Evolutionary conservation across 1,140 invertebrate genomes (phyloP).

Genomic region (Procambarus virginalis): DNA sequence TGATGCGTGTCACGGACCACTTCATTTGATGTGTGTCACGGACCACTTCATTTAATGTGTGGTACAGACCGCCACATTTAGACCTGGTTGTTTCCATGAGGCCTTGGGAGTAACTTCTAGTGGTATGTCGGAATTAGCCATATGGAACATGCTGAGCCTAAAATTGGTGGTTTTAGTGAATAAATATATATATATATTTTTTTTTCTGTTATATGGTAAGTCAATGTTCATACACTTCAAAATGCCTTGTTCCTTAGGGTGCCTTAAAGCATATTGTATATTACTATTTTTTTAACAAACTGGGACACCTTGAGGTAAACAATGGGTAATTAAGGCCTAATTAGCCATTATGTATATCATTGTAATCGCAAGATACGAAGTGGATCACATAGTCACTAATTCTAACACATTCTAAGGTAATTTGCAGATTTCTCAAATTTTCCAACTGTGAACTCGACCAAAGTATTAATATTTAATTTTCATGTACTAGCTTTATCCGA

Average conservation of each 20-base stretch:
- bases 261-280: slow-evolving; percentile 68
- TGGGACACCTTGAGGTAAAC: slow-evolving; percentile 67
- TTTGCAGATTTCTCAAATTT: slow-evolving; percentile 56
- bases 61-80: slow-evolving; percentile 39
- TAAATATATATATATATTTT: slow-evolving; percentile 44
- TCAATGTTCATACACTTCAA: slow-evolving; percentile 65
- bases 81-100: slow-evolving; percentile 30
- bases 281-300: slow-evolving; percentile 66
- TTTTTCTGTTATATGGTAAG: slow-evolving; percentile 63
- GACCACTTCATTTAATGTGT: not conserved
- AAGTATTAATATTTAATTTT: slow-evolving; percentile 66
- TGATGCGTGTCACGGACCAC: no score
- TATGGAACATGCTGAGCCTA: slow-evolving; percentile 27
- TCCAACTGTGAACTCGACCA: slow-evolving; percentile 62
- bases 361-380: slow-evolving; percentile 60
- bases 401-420: slow-evolving; percentile 27
- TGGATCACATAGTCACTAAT: slow-evolving; percentile 65
- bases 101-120: slow-evolving; percentile 15
- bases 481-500: slow-evolving; percentile 51
- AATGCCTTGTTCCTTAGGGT: slow-evolving; percentile 68
- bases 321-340: slow-evolving; percentile 64
- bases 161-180: slow-evolving; percentile 50
- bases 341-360: slow-evolving; percentile 65
- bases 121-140: slow-evolving; percentile 3
- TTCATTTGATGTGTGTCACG: no score